Evolutionary conservation across 30 jellyfish, hydroid and myxozoan species (phyloP).

Genomic region (Cassiopea xamachana): DNA sequence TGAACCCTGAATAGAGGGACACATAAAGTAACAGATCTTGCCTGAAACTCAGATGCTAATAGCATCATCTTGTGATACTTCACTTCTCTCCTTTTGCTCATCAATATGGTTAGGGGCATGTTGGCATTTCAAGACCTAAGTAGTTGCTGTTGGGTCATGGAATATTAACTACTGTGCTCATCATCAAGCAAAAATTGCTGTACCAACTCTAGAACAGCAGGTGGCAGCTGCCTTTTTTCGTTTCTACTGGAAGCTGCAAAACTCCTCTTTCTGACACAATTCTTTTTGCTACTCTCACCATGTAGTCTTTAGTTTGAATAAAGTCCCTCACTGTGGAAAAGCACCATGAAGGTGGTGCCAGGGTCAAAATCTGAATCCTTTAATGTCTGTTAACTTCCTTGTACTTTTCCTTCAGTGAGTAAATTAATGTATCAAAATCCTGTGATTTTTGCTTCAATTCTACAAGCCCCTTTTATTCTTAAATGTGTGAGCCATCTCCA

Average conservation of each 20-base stretch:
- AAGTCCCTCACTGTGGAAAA: background rate
- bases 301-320: constrained; percentile 26
- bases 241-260: constrained; percentile 28
- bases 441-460: background rate
- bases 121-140: too few relatives aligned
- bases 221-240: constrained; percentile 10
- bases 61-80: too few relatives aligned
- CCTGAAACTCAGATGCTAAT: too few relatives aligned
- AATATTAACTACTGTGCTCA: background rate
- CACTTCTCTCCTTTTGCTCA: too few relatives aligned
- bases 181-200: background rate
- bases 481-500: background rate
- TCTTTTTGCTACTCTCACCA: constrained; percentile 41
- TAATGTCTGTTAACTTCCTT: background rate
- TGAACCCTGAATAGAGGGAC: too few relatives aligned
- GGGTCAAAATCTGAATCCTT: constrained; percentile 31
- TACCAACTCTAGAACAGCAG: background rate
- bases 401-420: constrained; percentile 4
- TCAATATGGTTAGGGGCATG: too few relatives aligned
- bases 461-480: background rate
- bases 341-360: constrained; percentile 42
- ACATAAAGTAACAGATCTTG: too few relatives aligned
- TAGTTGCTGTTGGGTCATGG: too few relatives aligned
- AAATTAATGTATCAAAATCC: background rate
- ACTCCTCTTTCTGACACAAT: constrained; percentile 33